Percentiles rank a stretch among this genome's conserved stretches.
Evolutionary conservation across 2,888 invertebrate species (phyloP).

Genomic region (Pyrrhosoma nymphula): DNA sequence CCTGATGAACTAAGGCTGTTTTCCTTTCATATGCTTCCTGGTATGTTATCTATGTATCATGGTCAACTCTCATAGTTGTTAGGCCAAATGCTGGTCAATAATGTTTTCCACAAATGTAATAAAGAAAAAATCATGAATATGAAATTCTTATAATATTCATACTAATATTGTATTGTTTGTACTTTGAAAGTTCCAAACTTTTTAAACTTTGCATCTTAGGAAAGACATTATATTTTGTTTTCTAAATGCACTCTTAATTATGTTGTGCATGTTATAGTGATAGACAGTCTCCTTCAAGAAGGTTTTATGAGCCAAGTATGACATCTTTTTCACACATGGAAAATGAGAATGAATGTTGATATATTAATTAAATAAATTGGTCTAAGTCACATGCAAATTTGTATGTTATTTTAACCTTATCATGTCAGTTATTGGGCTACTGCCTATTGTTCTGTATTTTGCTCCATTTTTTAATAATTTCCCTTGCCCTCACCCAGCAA

Average conservation of each 20-base stretch:
- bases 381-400: slow-evolving; percentile 62
- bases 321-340: slow-evolving; percentile 66
- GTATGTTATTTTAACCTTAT: slow-evolving; percentile 29
- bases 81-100: slow-evolving; percentile 57
- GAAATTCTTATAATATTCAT: slow-evolving; percentile 52
- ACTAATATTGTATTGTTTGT: slow-evolving; percentile 65
- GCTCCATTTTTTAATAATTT: not conserved
- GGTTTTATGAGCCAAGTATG: slow-evolving; percentile 65
- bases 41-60: slow-evolving; percentile 65
- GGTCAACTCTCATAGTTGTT: slow-evolving; percentile 60
- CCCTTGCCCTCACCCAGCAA: not conserved
- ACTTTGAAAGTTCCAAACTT: slow-evolving; percentile 59
- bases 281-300: slow-evolving; percentile 63
- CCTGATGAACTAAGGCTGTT: slow-evolving; percentile 66
- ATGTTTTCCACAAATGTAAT: slow-evolving; percentile 58
- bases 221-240: slow-evolving; percentile 56
- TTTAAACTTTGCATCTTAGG: slow-evolving; percentile 64
- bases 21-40: slow-evolving; percentile 62
- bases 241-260: slow-evolving; percentile 53
- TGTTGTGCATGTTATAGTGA: slow-evolving; percentile 64
- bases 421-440: not conserved
- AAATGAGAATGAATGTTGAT: slow-evolving; percentile 66
- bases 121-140: slow-evolving; percentile 60
- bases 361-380: slow-evolving; percentile 60
- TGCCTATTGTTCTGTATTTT: not conserved